Base-by-base conservation (phyloP, 1,140 invertebrate species). In the Tigriopus japonicus region DNA sequence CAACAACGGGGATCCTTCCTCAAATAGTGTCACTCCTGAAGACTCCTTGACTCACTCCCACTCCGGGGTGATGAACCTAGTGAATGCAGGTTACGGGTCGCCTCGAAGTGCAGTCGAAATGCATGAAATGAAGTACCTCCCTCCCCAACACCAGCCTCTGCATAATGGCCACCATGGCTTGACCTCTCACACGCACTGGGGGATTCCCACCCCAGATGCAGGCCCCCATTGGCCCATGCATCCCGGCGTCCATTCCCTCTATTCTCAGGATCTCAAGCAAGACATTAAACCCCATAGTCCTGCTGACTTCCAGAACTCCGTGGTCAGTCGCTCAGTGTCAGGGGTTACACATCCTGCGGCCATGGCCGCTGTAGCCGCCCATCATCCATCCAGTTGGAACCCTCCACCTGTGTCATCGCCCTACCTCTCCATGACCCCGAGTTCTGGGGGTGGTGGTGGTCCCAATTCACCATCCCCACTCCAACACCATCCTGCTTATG, bases 111-210 rank as follows among this genome's bases (percentile, higher is more conserved):
- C 53, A 40, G 52, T 64, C 51, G 66, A 67, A 23, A 63, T 62
- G 59, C 83, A 81, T 67, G 89, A 93, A 71, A 90, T 94, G 86
- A 94, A 94, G 74, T 94, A 93, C 73, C 82, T 87, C 78, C 82
- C 86, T 60, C 77, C 83, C 68, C 73, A 81, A 72, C 76, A 76
- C 52, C 74, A 77, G 60, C 5, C 67, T 67, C 58, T 87, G 89
- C 71, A 82, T 83, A 49, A 49, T 2, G 67, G 67, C n/a, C 71
- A 71, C 52, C 91, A 87, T 86, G 78, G 82, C 17, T 77, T 84
- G 65, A 77, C 78, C 19, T 70, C 72, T 67, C 70, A 71, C 53
- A 66, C 67, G 43, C 67, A 65, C 58, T 66, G 66, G 28, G 75
- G 75, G 49, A 65, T 74, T 14, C 71, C 69, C n/a, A 73, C 74